Conservation (phyloP, 2,888 invertebrate species). For the Ashinkailepas kermadecensis region DNA sequence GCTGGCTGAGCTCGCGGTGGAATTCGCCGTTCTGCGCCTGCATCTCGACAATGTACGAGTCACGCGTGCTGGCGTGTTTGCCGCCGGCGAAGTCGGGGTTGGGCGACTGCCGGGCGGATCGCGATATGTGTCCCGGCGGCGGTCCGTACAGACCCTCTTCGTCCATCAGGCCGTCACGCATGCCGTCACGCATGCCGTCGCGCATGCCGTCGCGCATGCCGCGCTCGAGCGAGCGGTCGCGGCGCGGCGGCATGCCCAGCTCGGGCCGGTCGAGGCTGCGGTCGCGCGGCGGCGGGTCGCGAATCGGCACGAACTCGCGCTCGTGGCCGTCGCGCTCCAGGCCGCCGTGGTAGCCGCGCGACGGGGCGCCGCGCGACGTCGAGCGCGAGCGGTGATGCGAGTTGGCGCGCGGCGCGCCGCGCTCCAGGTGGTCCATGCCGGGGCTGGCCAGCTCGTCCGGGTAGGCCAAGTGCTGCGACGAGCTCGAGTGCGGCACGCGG, state of each 20-base stretch:
- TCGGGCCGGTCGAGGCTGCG: slow-evolving; percentile 40
- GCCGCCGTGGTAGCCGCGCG: slow-evolving; percentile 47
- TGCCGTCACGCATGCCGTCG: slow-evolving; percentile 47
- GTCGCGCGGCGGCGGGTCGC: slow-evolving; percentile 48
- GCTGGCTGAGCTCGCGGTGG: slow-evolving; percentile 80
- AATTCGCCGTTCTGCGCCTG: slow-evolving; percentile 91
- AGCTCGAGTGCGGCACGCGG: not conserved
- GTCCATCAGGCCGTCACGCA: slow-evolving; percentile 48
- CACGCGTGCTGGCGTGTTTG: slow-evolving; percentile 43
- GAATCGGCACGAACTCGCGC: slow-evolving; percentile 77
- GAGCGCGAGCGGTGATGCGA: slow-evolving; percentile 70
- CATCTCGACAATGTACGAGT: slow-evolving; percentile 71
- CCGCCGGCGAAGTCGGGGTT: slow-evolving; percentile 53
- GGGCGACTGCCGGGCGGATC: slow-evolving; percentile 57
- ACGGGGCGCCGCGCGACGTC: slow-evolving; percentile 62
- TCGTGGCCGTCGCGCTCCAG: slow-evolving; percentile 63
- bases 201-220: slow-evolving; percentile 44
- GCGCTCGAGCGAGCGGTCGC: slow-evolving; percentile 59
- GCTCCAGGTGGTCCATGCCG: slow-evolving; percentile 40
- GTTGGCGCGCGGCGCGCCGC: slow-evolving; percentile 46
- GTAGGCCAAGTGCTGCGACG: slow-evolving; percentile 27
- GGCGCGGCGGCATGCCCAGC: slow-evolving; percentile 36
- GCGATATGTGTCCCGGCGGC: slow-evolving; percentile 28
- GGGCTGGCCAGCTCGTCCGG: slow-evolving; percentile 38
- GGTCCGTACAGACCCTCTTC: slow-evolving; percentile 45